Evolutionary conservation across 2,888 invertebrate species (phyloP).

Genomic region (Tinea semifulvella): DNA sequence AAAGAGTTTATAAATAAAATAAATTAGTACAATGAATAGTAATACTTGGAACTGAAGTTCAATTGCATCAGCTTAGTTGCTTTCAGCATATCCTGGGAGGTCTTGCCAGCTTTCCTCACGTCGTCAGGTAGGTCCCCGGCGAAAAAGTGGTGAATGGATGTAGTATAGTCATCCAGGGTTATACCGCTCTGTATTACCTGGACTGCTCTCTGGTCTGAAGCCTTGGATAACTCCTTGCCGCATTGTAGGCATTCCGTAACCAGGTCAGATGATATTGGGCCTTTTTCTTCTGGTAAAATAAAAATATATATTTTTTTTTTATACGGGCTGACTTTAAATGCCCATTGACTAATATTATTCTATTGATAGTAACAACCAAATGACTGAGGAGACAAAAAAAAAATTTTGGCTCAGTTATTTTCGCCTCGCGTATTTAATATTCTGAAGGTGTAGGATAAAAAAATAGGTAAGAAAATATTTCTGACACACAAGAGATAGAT

Average conservation of each 20-base stretch:
- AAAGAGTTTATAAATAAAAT: too few species aligned
- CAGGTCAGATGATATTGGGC: slow-evolving; percentile 64
- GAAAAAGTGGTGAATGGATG: slow-evolving; percentile 50
- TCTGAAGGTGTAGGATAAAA: too few species aligned
- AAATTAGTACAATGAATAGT: too few species aligned
- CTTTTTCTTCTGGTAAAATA: slow-evolving; percentile 45
- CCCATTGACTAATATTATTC: too few species aligned
- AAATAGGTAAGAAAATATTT: too few species aligned
- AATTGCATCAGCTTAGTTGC: slow-evolving; percentile 53
- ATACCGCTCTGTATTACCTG: slow-evolving; percentile 43
- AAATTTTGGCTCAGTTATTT: too few species aligned
- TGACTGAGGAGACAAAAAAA: too few species aligned
- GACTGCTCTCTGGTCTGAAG: slow-evolving; percentile 37
- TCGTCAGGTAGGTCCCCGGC: slow-evolving; percentile 36
- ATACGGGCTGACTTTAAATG: too few species aligned
- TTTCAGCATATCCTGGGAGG: slow-evolving; percentile 47
- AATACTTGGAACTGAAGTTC: slow-evolving; percentile 30
- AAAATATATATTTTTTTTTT: too few species aligned
- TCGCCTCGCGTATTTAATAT: too few species aligned
- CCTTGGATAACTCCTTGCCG: slow-evolving; percentile 43
- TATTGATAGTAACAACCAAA: too few species aligned
- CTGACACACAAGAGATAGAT: too few species aligned
- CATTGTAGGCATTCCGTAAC: slow-evolving; percentile 47
- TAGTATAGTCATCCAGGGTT: slow-evolving; percentile 37
- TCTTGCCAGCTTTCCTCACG: slow-evolving; percentile 37